phyloP scores from a whole-genome alignment of 2,888 invertebrate genomes.

The Mycalesis mineus region DNA sequence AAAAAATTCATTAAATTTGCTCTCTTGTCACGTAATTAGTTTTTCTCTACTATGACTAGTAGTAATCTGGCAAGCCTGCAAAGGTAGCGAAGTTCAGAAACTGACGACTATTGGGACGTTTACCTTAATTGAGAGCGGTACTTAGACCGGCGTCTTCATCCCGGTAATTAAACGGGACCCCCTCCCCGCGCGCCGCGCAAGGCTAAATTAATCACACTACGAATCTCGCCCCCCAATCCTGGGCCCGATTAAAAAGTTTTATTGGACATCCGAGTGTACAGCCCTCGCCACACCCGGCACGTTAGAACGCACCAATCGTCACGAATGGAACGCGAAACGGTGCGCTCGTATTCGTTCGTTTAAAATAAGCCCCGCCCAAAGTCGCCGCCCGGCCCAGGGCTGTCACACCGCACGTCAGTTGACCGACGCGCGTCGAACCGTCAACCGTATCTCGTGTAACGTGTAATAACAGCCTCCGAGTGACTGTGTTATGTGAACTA shows the following conservation, averaged over 20 bases:
- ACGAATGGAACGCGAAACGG: constrained; percentile 37
- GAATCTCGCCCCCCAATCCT: constrained; percentile 75
- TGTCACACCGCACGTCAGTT: constrained; percentile 73
- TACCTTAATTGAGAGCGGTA: constrained; percentile 71
- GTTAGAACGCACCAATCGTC: constrained; percentile 50
- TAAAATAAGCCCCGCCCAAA: constrained; percentile 48
- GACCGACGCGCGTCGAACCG: constrained; percentile 75
- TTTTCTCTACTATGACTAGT: too few species aligned
- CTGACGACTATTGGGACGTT: too few species aligned
- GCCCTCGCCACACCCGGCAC: constrained; percentile 54
- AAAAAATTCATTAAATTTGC: too few species aligned
- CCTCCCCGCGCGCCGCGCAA: constrained; percentile 41
- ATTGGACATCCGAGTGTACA: constrained; percentile 71
- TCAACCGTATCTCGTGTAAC: constrained; percentile 68
- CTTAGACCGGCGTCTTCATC: constrained; percentile 76
- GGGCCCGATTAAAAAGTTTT: constrained; percentile 76
- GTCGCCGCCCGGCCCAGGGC: constrained; percentile 61
- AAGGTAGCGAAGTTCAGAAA: too few species aligned
- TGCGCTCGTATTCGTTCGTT: constrained; percentile 47
- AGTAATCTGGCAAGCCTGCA: too few species aligned
- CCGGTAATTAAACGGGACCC: constrained; percentile 65
- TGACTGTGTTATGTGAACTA: constrained; percentile 72
- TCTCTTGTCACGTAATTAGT: too few species aligned
- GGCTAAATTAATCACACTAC: constrained; percentile 76
- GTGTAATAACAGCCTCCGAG: constrained; percentile 56